Evolutionary conservation across 2,797 vertebrate genomes (phyloP).

Genomic region (Crocodylus rhombifer): DNA sequence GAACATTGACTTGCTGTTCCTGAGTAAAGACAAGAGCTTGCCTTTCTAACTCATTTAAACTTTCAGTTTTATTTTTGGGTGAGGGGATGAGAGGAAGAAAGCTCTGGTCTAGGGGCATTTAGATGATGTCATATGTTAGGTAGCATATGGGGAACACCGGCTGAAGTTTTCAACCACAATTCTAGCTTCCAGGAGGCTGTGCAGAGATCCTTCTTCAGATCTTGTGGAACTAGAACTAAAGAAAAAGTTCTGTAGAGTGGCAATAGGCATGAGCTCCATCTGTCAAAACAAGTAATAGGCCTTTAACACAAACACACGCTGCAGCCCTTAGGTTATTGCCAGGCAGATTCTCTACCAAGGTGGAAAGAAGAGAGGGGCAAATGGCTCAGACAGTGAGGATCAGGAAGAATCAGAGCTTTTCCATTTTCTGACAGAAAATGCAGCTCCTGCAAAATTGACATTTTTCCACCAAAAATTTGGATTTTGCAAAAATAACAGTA

Average conservation of each 20-base stretch:
- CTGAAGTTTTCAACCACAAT: constrained; percentile 16
- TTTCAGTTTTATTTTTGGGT: neutral
- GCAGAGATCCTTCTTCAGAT: neutral
- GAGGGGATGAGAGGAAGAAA: neutral
- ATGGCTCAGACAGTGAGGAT: neutral
- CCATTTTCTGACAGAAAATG: neutral
- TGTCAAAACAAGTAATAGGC: neutral
- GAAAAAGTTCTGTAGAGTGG: neutral
- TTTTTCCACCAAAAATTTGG: neutral
- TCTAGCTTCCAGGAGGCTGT: neutral
- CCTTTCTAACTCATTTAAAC: neutral
- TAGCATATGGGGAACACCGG: constrained; percentile 35
- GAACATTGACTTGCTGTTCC: neutral
- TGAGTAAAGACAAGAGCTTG: neutral
- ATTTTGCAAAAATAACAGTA: neutral
- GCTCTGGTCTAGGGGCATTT: neutral
- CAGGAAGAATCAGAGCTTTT: neutral
- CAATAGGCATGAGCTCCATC: accelerated
- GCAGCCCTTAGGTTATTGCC: accelerated
- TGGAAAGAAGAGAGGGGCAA: neutral
- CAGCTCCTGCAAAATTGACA: neutral
- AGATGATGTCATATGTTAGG: constrained; percentile 52
- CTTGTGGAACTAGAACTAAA: accelerated
- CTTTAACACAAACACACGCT: neutral
- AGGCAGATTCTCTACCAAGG: neutral